These are phyloP conservation scores for Latheticus oryzae DNA, from an alignment of 2,888 invertebrate species.

Conservation along the genomic window DNA sequence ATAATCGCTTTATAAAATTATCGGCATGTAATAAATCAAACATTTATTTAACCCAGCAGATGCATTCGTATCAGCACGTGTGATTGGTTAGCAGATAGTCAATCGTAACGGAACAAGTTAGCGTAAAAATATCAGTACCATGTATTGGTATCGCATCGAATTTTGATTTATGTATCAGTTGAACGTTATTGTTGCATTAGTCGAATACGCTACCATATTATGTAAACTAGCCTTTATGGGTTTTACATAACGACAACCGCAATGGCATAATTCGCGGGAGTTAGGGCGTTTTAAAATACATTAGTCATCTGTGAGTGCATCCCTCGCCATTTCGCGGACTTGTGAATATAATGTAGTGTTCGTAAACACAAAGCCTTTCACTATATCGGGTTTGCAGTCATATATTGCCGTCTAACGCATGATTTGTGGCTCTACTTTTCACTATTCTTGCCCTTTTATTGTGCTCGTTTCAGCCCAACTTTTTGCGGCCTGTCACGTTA, in stretches of 20 bases:
- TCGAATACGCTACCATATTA: conserved; percentile 37
- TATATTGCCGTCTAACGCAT: conserved; percentile 57
- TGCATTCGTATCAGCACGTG: conserved; percentile 63
- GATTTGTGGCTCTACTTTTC: conserved; percentile 59
- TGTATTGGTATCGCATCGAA: conserved; percentile 59
- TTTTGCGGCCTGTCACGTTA: conserved; percentile 49
- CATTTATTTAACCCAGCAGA: conserved; percentile 62
- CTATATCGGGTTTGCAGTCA: conserved; percentile 57
- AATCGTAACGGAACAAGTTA: conserved; percentile 60
- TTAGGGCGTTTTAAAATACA: conserved; percentile 57
- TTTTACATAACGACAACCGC: conserved; percentile 37
- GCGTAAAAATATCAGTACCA: conserved; percentile 63
- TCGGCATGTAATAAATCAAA: conserved; percentile 63
- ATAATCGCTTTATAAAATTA: conserved; percentile 63
- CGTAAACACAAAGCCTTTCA: conserved; percentile 60
- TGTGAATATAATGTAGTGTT: conserved; percentile 58
- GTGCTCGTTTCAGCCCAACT: conserved; percentile 48
- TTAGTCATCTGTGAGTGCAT: conserved; percentile 55
- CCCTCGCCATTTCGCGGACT: conserved; percentile 55
- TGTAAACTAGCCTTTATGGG: conserved; percentile 43
- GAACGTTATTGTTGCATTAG: conserved; percentile 62
- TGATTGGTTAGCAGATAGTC: conserved; percentile 62
- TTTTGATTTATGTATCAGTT: conserved; percentile 61
- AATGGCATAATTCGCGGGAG: conserved; percentile 52
- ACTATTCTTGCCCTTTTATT: conserved; percentile 54